These are phyloP conservation scores for Ceratina calcarata DNA, from an alignment of 1,140 invertebrate genomes.

Conservation along the genomic window DNA sequence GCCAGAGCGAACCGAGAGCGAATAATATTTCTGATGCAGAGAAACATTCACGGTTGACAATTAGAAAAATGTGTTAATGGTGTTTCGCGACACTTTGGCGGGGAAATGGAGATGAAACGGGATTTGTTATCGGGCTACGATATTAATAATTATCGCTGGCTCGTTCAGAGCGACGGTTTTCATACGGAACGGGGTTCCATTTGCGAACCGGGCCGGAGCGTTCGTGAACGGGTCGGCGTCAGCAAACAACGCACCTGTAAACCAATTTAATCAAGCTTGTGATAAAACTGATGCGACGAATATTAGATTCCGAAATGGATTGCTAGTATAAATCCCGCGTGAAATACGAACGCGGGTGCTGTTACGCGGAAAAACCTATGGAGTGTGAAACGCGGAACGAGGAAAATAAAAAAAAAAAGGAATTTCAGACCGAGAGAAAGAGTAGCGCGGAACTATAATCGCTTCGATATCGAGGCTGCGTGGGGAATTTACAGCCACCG, in stretches of 20 bases:
- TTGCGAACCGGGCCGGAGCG: constrained; percentile 4
- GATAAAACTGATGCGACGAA: constrained; percentile 59
- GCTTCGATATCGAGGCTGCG: constrained; percentile 3
- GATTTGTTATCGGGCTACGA: constrained; percentile 34
- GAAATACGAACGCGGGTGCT: constrained; percentile 41
- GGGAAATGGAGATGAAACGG: neutral
- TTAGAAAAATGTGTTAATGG: too few relatives aligned
- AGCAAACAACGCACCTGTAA: constrained; percentile 52
- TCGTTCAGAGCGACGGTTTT: constrained; percentile 3
- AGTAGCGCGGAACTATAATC: constrained; percentile 6
- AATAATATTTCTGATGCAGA: neutral
- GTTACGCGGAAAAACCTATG: neutral
- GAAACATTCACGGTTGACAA: too few relatives aligned
- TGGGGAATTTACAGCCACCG: constrained; percentile 36
- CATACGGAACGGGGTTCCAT: constrained; percentile 1
- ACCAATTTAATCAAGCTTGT: constrained; percentile 62
- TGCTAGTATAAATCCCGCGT: constrained; percentile 53
- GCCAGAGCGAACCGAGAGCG: neutral
- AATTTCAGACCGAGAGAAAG: neutral
- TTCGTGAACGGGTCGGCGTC: constrained; percentile 29
- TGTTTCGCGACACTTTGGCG: too few relatives aligned
- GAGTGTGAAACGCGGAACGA: neutral
- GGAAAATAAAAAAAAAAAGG: neutral
- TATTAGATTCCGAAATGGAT: constrained; percentile 57
- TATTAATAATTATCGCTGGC: constrained; percentile 57